Evolutionary conservation across 2,797 vertebrate genomes (phyloP), one percentile per base, ranked within the genome.

Genomic region (Characodon lateralis): DNA sequence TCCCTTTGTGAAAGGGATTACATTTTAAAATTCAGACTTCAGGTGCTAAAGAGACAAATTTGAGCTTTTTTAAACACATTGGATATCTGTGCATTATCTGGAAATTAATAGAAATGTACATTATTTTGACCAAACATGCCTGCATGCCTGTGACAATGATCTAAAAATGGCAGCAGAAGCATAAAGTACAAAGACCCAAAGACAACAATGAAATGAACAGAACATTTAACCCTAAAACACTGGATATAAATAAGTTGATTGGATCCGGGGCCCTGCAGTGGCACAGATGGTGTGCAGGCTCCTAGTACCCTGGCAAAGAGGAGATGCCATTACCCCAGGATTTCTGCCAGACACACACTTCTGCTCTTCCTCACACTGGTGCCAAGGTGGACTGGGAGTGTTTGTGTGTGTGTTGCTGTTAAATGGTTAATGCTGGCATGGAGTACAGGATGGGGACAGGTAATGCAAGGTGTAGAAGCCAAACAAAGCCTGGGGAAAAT

Each of bases 261-360:
- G 88, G 77, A 81, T 85, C 80, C 77, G 85, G 81, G 85, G 80
- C 78, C 82, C 89, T 53, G 83, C 84, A 85, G 89, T 56, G 78
- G 78, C 78, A 88, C 94, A 95, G 93, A 95, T 95, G 94, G 93
- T 87, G 71, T 16, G 89, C 90, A 94, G 91, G 91, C 92, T 92
- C 90, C 89, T 85, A 31, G n/a, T 58, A 77, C 83, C 80, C 87
- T 91, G 90, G 90, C 88, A 90, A 35, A 74, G 87, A 91, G 88
- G 80, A 93, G 89, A 89, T 90, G 92, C 92, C 89, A 91, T 93
- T 94, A 93, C 88, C 88, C 90, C 55, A 88, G 89, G 91, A 94
- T 68, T 82, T 18, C 80, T 83, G 92, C 92, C 93, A 94, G 74
- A 78, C 76, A 83, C 86, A 76, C 83, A 78, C 78, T 78, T 63